Base-by-base conservation (phyloP, 92 coral and sea anemone species). In the Muricea muricata region DNA sequence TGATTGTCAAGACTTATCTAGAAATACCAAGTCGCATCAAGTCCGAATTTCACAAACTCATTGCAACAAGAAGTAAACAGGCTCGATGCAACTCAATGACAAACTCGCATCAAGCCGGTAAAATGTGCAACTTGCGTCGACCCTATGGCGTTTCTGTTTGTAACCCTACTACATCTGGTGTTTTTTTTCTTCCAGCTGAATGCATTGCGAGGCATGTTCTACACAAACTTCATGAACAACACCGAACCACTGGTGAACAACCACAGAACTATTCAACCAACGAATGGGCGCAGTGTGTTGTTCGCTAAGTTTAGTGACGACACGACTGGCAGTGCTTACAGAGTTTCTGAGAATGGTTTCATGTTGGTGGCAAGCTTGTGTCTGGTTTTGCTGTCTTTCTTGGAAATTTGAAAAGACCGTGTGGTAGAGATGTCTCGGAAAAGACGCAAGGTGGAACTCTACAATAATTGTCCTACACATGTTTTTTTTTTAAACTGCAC, bases 231-330 rank as follows among this genome's bases (percentile, higher is more conserved):
- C 39, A 78, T 40, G 61, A 70, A 75, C 55, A 73, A 42, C 41
- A 48, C 37, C 1, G 39, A 50, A 14, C 15, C 61, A 20, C 10
- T 94, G 17, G 77, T 31, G 20, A 66, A 92, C 57, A 87, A 89
- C 72, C 86, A 35, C 81, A 93, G 97, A 47, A 93, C 97, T 10
- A 66, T 80, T 15, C 92, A 87, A 75, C 31, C 68, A 4, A 83
- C 87, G 15, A 69, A 85, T 63, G 65, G 86, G n/a, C 97, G 98
- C 23, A 80, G 54, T 18, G 87, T 94, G n/a, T 45, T 72, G 21
- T n/a, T n/a, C n/a, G 42, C 85, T 28, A 91, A 89, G 41, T 93
- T 86, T 74, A 55, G 33, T 2, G 18, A 77, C 42, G 9, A 37
- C 42, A 37, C 42, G 42, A 9, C 42, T 50, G 3, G 79, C 2